Evolutionary conservation across 2,888 invertebrate genomes (phyloP).

Genomic region (Smittia aterrima): DNA sequence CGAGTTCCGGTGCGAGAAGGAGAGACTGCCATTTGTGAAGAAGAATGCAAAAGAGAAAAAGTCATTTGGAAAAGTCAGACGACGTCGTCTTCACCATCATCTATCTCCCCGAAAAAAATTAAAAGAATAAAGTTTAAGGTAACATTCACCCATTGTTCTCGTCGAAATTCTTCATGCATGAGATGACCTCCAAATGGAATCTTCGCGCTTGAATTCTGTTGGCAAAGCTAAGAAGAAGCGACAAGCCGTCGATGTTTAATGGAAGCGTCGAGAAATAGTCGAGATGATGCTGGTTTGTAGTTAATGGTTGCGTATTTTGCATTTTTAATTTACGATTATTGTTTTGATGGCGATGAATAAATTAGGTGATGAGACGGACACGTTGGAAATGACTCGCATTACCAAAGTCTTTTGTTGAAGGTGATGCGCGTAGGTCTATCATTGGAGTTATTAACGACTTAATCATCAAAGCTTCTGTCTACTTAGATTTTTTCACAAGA

Average conservation of each 20-base stretch:
- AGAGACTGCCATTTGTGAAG: not conserved
- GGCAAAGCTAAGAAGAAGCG: not conserved
- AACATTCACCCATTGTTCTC: slow-evolving; percentile 28
- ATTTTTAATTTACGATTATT: slow-evolving; percentile 34
- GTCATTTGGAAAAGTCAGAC: not conserved
- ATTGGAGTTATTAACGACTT: no score
- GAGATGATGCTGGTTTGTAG: slow-evolving; percentile 24
- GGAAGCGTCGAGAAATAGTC: not conserved
- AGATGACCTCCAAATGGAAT: slow-evolving; percentile 41
- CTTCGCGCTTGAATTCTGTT: slow-evolving; percentile 33
- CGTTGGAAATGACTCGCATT: not conserved
- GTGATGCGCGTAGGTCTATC: not conserved
- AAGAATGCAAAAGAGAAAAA: not conserved
- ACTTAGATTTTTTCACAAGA: no score
- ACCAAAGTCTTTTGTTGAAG: not conserved
- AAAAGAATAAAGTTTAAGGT: not conserved
- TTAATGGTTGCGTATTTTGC: slow-evolving; percentile 38
- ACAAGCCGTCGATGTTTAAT: not conserved
- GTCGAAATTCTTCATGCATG: slow-evolving; percentile 29
- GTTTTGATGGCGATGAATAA: not conserved
- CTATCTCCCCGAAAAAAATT: slow-evolving; percentile 13
- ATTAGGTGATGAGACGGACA: not conserved
- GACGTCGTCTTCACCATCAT: slow-evolving; percentile 23
- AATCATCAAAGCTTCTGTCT: no score
- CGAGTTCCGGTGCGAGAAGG: no score